phyloP scores from a whole-genome alignment of 1,140 invertebrate species.

The Sinonovacula constricta region DNA sequence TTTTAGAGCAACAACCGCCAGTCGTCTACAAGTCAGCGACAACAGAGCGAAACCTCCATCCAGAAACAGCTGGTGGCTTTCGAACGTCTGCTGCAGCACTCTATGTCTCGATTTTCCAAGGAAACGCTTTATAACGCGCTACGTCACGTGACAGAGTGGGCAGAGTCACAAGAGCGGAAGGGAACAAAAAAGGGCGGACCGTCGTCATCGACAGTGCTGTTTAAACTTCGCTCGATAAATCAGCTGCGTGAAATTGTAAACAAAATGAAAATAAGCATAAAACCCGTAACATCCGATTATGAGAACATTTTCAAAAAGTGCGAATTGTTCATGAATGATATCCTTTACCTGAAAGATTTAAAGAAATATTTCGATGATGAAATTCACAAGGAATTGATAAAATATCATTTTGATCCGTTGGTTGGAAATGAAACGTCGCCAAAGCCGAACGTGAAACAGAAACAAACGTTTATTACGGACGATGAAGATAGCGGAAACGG shows the following conservation, averaged over 20 bases:
- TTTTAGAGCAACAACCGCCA: conserved; percentile 39
- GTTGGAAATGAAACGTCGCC: not conserved
- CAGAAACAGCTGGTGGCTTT: conserved; percentile 53
- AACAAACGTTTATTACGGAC: not conserved
- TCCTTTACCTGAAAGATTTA: conserved; percentile 55
- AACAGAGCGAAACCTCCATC: conserved; percentile 45
- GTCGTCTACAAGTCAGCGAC: conserved; percentile 6
- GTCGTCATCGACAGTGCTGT: not conserved
- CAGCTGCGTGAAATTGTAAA: conserved; percentile 35
- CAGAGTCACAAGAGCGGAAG: conserved; percentile 2
- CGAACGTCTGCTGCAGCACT: conserved; percentile 56
- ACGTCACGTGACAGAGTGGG: conserved; percentile 34
- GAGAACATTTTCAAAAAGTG: conserved; percentile 44
- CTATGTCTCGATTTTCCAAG: conserved; percentile 61
- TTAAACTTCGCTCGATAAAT: conserved; percentile 39
- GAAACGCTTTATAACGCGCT: conserved; percentile 47
- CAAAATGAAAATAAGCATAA: conserved; percentile 29
- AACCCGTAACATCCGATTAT: conserved; percentile 29
- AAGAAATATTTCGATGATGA: conserved; percentile 60
- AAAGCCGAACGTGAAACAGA: not conserved
- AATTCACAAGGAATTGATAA: conserved; percentile 51
- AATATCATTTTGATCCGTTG: conserved; percentile 54
- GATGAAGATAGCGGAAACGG: conserved; percentile 45
- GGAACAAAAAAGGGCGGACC: not conserved
- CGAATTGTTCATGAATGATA: conserved; percentile 55